Conservation (phyloP, 2,797 vertebrate genomes). For the Peromyscus eremicus region DNA sequence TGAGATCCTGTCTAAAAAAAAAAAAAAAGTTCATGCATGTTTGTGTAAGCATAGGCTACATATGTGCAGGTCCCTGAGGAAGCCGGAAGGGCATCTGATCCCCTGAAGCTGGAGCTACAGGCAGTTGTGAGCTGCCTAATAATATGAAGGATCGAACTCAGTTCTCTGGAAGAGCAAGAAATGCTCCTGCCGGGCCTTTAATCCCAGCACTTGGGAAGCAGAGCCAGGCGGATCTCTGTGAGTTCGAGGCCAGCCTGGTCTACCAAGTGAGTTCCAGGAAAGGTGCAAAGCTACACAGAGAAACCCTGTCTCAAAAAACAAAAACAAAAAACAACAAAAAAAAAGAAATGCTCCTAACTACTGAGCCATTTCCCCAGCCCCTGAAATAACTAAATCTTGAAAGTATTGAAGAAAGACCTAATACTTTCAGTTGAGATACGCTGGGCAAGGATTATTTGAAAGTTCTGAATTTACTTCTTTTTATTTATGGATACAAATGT, state of each 20-base stretch:
- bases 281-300: no score
- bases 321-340: no score
- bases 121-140: background rate
- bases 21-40: background rate
- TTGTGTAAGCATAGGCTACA: no score
- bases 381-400: constrained; percentile 49
- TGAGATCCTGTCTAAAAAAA: background rate
- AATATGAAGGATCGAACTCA: background rate
- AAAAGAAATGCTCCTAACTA: background rate
- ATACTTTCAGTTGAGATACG: background rate
- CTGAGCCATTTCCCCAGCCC: background rate
- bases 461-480: background rate
- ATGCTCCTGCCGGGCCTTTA: no score
- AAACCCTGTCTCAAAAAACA: no score
- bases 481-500: background rate
- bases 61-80: no score
- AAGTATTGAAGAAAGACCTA: background rate
- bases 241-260: no score
- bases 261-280: no score
- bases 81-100: no score
- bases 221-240: no score
- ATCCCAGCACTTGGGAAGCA: no score
- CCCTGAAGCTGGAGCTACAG: background rate
- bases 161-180: background rate
- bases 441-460: background rate